These are phyloP conservation scores for Uria aalge DNA, from an alignment of 2,113 vertebrate species.

Conservation along the genomic window DNA sequence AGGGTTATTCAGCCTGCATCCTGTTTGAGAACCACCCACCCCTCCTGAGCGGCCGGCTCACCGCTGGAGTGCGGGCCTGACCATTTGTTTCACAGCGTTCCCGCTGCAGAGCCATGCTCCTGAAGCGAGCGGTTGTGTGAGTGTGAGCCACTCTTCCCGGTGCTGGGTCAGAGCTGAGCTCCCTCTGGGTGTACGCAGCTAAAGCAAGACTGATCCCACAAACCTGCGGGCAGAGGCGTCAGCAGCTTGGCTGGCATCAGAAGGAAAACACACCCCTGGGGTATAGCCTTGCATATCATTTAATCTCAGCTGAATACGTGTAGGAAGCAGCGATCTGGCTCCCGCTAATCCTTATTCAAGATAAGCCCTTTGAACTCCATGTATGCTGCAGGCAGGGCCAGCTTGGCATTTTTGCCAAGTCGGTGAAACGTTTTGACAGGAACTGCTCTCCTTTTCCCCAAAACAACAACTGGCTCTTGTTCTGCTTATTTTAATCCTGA, in stretches of 20 bases:
- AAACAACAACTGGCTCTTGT: constrained; percentile 36
- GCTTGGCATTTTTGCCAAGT: constrained; percentile 30
- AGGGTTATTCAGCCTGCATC: constrained; percentile 59
- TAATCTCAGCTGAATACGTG: not conserved
- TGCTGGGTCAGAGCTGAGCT: not conserved
- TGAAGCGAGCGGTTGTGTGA: not conserved
- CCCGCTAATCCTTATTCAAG: constrained; percentile 19
- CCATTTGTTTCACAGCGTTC: not conserved
- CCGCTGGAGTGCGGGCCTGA: not conserved
- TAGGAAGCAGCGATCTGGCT: constrained; percentile 24
- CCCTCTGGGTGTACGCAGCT: not conserved
- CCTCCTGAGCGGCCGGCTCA: not conserved
- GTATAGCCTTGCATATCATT: not conserved
- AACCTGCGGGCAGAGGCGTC: not conserved
- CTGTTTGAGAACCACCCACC: constrained; percentile 22
- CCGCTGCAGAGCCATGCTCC: not conserved
- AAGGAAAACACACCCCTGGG: constrained; percentile 16
- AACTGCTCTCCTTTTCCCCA: constrained; percentile 18
- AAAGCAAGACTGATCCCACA: not conserved
- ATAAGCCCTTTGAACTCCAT: constrained; percentile 40
- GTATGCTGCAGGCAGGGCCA: not conserved
- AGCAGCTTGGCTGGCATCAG: not conserved
- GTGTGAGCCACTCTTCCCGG: not conserved
- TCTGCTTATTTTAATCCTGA: constrained; percentile 6
- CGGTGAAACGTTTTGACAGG: constrained; percentile 46